These are phyloP conservation scores for Saturnia japonica DNA, from an alignment of 2,888 invertebrate species.

Conservation along the genomic window DNA sequence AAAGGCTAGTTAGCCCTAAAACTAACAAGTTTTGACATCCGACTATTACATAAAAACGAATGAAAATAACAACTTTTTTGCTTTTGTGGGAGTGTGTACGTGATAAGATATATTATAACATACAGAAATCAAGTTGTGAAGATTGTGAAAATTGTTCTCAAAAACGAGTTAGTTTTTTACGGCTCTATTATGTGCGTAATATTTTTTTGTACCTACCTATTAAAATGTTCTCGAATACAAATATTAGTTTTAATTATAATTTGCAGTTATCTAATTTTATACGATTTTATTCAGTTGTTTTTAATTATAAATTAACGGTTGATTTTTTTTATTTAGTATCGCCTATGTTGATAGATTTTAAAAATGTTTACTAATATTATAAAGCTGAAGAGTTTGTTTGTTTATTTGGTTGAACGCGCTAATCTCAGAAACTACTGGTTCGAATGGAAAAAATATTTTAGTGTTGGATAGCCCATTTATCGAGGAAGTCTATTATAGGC, in stretches of 20 bases:
- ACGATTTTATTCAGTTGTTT: background rate
- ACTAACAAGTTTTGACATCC: conserved; percentile 39
- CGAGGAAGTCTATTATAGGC: too few relatives aligned
- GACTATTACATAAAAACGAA: conserved; percentile 31
- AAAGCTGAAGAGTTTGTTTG: too few relatives aligned
- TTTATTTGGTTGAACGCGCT: too few relatives aligned
- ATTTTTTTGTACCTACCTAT: background rate
- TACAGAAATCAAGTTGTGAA: background rate
- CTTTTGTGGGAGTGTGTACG: background rate
- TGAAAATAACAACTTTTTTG: conserved; percentile 4
- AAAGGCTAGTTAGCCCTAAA: conserved; percentile 30
- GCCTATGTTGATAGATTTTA: background rate
- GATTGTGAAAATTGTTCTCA: background rate
- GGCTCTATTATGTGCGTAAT: background rate
- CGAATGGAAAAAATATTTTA: too few relatives aligned
- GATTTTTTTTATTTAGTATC: background rate
- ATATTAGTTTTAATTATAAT: background rate
- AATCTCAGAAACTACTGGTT: too few relatives aligned
- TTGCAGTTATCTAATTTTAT: background rate
- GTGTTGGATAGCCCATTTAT: too few relatives aligned
- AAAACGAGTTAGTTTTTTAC: background rate
- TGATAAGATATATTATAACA: background rate
- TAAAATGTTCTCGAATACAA: background rate
- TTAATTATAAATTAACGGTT: background rate
- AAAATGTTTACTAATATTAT: too few relatives aligned